Percentiles rank a stretch among this genome's conserved stretches.
These are phyloP conservation scores for Cyphomyrmex costatus DNA, from an alignment of 1,140 invertebrate genomes.

Conservation along the genomic window DNA sequence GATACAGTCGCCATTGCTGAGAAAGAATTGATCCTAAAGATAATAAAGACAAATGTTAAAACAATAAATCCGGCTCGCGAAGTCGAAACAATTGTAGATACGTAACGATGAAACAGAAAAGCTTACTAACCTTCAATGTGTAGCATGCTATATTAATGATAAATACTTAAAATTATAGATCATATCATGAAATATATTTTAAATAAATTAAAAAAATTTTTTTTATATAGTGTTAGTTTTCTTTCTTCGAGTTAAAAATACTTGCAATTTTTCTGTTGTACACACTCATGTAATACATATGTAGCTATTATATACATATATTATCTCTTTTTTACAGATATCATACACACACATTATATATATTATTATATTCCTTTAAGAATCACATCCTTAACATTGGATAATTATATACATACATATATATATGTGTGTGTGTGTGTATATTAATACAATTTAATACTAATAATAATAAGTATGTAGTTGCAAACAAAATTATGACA, in stretches of 20 bases:
- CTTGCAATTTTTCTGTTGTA: not conserved
- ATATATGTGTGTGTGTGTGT: too few species aligned
- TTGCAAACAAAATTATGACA: not conserved
- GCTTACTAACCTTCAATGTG: not conserved
- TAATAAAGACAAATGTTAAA: conserved; percentile 13
- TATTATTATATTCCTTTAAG: too few species aligned
- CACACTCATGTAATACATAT: not conserved
- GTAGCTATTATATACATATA: too few species aligned
- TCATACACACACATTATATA: too few species aligned
- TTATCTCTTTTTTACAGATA: too few species aligned
- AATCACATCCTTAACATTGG: too few species aligned
- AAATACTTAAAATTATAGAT: not conserved
- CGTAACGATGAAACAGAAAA: not conserved
- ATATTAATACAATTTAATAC: too few species aligned
- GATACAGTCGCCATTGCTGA: not conserved
- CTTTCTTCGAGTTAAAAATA: not conserved
- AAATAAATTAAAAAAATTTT: not conserved
- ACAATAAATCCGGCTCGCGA: not conserved
- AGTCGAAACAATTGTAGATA: not conserved
- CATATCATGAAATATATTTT: too few species aligned
- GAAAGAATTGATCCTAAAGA: conserved; percentile 8
- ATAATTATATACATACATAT: too few species aligned
- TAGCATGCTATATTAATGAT: not conserved
- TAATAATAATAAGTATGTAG: not conserved
- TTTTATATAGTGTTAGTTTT: not conserved